phyloP scores from a whole-genome alignment of 53 echinoderm and acorn worm genomes.

The Actinopyga echinites region DNA sequence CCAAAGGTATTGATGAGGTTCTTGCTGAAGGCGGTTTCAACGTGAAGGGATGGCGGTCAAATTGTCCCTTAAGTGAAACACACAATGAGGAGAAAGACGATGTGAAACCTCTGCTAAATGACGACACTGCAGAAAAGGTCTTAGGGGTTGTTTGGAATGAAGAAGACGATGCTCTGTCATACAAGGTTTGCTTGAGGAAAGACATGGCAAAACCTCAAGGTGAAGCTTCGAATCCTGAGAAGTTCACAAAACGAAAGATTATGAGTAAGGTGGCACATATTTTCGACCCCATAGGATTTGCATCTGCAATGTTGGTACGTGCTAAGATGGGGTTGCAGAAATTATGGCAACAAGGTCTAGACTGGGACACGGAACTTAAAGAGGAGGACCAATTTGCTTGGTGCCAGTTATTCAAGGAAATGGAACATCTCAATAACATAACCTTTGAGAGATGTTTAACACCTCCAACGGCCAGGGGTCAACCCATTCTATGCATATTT shows the following conservation, averaged over 20 bases:
- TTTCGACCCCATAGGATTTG: slow-evolving; percentile 47
- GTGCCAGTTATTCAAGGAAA: slow-evolving; percentile 16
- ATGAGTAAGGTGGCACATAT: slow-evolving; percentile 43
- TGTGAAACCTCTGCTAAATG: slow-evolving; percentile 24
- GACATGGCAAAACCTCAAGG: neutral
- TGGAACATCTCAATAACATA: slow-evolving; percentile 12
- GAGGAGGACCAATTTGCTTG: slow-evolving; percentile 13
- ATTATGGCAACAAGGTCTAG: slow-evolving; percentile 26
- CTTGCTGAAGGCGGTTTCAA: slow-evolving; percentile 6
- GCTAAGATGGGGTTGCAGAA: slow-evolving; percentile 38
- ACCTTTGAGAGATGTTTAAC: slow-evolving; percentile 28
- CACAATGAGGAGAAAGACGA: neutral
- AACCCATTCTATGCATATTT: neutral
- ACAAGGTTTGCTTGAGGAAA: slow-evolving; percentile 40
- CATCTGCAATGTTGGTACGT: slow-evolving; percentile 5
- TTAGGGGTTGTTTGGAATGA: slow-evolving; percentile 52
- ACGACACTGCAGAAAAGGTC: slow-evolving; percentile 42
- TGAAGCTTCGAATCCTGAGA: neutral
- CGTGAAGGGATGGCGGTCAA: slow-evolving; percentile 19
- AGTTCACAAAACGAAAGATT: slow-evolving; percentile 41
- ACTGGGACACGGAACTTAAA: slow-evolving; percentile 9
- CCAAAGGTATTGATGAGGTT: slow-evolving; percentile 10
- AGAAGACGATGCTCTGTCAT: slow-evolving; percentile 35
- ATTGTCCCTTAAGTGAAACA: neutral
- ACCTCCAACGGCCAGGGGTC: neutral